Base-by-base conservation (phyloP, 2,888 invertebrate genomes). In the Drosophila kambysellisi region DNA sequence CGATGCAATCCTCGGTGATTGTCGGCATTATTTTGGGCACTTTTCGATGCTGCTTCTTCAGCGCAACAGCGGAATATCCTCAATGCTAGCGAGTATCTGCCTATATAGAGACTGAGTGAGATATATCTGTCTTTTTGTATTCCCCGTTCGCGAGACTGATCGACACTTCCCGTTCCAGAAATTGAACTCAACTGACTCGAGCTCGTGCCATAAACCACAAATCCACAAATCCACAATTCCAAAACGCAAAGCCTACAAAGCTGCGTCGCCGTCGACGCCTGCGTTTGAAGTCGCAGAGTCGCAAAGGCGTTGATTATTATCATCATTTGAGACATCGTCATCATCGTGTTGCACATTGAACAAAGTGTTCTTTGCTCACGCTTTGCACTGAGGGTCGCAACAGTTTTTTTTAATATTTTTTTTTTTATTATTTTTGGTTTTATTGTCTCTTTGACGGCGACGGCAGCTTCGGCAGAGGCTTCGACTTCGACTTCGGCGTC, bases 1-100 rank as follows among this genome's bases (percentile, higher is more conserved):
- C 95, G 78, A 93, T 93, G 69, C 93, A 93, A 67, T 93, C 93
- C 81, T 93, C 93, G 65, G 93, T 93, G 58, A 93, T 92, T 59
- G 93, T 93, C 25, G 93, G 92, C 93, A 93, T 93, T 78, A 75
- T 81, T 12, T n/a, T 33, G 35, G 33, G 35, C 30, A 58, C 35
- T 57, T 70, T 66, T 37, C 50, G 69, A 29, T 32, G 57, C 41
- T 57, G 41, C 52, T 77, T 46, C 57, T 57, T 62, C 61, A 66
- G 61, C 48, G 50, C 61, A 50, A 58, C 53, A 41, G n/a, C 29
- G 46, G 53, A 52, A 20, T 80, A 68, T 78, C 76, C 81, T 80
- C 66, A 50, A 58, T 20, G 37, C 7, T 37, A 17, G 37, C 37
- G 17, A 17, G 25, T 29, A 3, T 35, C 12, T 25, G 9, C 20